A percentile compares a stretch with the other conserved stretches of the same genome.
Conservation (phyloP, 2,797 vertebrate genomes). For the Enteromius thamalakanensis region DNA sequence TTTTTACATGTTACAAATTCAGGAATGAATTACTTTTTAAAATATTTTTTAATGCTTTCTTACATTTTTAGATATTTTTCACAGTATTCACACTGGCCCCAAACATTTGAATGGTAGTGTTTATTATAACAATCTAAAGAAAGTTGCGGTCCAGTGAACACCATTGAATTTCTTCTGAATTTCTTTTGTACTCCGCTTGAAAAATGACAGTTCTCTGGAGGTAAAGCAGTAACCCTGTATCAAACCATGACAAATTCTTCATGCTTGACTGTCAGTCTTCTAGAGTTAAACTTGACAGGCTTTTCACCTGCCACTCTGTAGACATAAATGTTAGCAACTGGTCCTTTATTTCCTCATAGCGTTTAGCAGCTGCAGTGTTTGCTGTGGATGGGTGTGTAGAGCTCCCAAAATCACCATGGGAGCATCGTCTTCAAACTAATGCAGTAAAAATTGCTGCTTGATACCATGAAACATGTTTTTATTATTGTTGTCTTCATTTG, state of each 20-base stretch:
- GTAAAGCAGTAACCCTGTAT: slow-evolving; percentile 23
- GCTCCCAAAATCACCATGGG: slow-evolving; percentile 26
- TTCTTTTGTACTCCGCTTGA: background rate
- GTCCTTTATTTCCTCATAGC: slow-evolving; percentile 46
- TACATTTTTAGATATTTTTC: no score
- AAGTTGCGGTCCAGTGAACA: background rate
- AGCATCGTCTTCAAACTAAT: slow-evolving; percentile 25
- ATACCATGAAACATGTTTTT: background rate
- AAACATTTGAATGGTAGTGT: background rate
- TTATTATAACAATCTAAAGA: background rate
- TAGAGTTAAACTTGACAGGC: background rate
- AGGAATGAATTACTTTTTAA: no score
- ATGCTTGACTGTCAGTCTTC: background rate
- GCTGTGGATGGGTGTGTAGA: slow-evolving; percentile 46
- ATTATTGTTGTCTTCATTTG: background rate
- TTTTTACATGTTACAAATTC: background rate
- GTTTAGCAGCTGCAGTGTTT: slow-evolving; percentile 43
- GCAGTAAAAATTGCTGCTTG: slow-evolving; percentile 13
- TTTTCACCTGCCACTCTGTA: slow-evolving; percentile 50
- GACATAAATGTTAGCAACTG: slow-evolving; percentile 56
- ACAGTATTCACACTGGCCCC: background rate
- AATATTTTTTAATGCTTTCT: no score
- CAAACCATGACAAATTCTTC: slow-evolving; percentile 30
- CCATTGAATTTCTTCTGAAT: background rate
- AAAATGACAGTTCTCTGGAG: slow-evolving; percentile 34